Evolutionary conservation across 2,888 invertebrate species (phyloP).

Genomic region (Drosophila flavopinicola): DNA sequence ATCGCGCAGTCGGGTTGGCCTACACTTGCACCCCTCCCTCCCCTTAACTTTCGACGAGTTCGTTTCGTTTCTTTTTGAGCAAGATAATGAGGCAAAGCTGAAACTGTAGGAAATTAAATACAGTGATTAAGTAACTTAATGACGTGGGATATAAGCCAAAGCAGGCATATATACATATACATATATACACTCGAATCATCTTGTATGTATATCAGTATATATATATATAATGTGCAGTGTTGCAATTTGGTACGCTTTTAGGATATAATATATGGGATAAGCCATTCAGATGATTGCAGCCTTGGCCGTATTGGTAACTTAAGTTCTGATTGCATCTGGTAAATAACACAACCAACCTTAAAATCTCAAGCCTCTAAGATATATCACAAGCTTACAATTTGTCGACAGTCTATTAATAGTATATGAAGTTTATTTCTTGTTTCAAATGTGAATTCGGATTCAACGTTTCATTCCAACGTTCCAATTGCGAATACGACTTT

Average conservation of each 20-base stretch:
- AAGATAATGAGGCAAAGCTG: constrained; percentile 66
- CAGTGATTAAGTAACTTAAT: constrained; percentile 79
- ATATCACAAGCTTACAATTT: no score
- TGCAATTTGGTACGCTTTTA: constrained; percentile 23
- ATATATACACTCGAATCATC: constrained; percentile 10
- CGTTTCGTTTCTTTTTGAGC: constrained; percentile 37
- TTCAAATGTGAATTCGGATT: no score
- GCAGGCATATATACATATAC: background rate
- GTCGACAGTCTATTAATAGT: no score
- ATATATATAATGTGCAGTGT: constrained; percentile 7
- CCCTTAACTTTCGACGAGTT: background rate
- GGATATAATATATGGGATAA: constrained; percentile 33
- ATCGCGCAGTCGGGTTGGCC: constrained; percentile 15
- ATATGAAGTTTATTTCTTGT: no score
- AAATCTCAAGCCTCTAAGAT: background rate
- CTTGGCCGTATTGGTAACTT: constrained; percentile 29
- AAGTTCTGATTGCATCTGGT: constrained; percentile 2
- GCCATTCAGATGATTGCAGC: constrained; percentile 44
- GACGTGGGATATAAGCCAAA: constrained; percentile 67
- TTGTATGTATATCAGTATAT: constrained; percentile 2
- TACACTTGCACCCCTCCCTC: background rate
- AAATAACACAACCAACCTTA: constrained; percentile 6
- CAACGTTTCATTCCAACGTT: no score
- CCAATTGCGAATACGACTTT: no score
- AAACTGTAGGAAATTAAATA: constrained; percentile 73